Conservation (phyloP, 1,140 invertebrate species). For the Lethrus apterus region DNA sequence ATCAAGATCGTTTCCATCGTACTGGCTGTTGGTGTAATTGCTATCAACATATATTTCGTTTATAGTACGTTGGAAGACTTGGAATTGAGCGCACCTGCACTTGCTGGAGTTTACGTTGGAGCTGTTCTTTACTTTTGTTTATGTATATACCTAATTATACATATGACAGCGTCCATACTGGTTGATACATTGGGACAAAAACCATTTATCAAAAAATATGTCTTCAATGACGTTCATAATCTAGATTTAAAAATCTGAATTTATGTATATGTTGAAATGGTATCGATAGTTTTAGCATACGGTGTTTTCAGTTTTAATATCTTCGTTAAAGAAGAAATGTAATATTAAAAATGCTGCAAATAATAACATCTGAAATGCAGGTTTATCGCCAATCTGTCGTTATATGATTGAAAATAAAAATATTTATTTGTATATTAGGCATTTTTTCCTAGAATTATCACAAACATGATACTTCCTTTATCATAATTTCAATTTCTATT, state of each 20-base stretch:
- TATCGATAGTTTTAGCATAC: too few species aligned
- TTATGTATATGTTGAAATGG: too few species aligned
- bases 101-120: neutral
- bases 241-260: slow-evolving; percentile 8
- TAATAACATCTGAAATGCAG: too few species aligned
- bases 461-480: too few species aligned
- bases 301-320: too few species aligned
- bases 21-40: neutral
- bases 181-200: slow-evolving; percentile 5
- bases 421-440: too few species aligned
- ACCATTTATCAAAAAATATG: slow-evolving; percentile 4
- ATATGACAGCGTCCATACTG: neutral
- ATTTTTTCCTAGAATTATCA: too few species aligned
- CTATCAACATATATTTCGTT: slow-evolving; percentile 10
- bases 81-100: neutral
- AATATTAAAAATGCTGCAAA: too few species aligned
- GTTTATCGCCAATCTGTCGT: too few species aligned
- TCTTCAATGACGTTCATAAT: slow-evolving; percentile 12
- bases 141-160: slow-evolving; percentile 3
- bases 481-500: too few species aligned
- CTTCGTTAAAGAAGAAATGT: too few species aligned
- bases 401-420: too few species aligned
- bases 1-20: slow-evolving; percentile 1
- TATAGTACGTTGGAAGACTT: slow-evolving; percentile 1
- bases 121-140: neutral